Evolutionary conservation across 2,113 vertebrate species (phyloP).

Genomic region (Gymnobelideus leadbeateri): DNA sequence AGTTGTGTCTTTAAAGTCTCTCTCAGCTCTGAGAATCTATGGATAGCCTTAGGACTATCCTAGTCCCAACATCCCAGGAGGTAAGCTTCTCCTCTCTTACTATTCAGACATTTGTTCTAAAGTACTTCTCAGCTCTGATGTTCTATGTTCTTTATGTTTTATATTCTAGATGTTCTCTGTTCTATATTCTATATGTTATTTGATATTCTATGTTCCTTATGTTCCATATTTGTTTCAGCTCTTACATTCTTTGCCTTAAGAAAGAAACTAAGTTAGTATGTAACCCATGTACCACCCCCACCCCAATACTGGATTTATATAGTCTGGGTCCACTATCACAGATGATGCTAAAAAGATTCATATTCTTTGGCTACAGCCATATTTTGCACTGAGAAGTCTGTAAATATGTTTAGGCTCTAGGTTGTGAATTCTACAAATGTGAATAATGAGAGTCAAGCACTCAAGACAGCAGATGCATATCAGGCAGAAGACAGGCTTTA

Average conservation of each 20-base stretch:
- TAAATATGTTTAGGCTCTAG: background rate
- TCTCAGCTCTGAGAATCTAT: background rate
- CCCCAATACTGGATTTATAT: background rate
- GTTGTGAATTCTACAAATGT: background rate
- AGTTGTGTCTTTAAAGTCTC: background rate
- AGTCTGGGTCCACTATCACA: background rate
- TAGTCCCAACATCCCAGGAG: background rate
- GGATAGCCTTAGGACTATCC: background rate
- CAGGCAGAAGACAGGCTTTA: background rate
- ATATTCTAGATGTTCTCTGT: too few species aligned
- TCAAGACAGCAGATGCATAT: background rate
- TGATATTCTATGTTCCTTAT: too few species aligned
- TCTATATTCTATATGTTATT: too few species aligned
- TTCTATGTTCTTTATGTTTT: background rate
- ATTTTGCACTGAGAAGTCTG: background rate
- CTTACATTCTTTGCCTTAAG: background rate
- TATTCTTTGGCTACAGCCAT: background rate
- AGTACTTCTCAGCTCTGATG: background rate
- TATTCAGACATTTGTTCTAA: background rate
- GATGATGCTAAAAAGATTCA: background rate
- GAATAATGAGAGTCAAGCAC: background rate
- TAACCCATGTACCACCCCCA: background rate
- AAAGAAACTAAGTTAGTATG: background rate
- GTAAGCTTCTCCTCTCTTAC: background rate
- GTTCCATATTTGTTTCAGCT: background rate